These are phyloP conservation scores for Botia almorhae DNA, from an alignment of 2,797 vertebrate species.

Conservation along the genomic window DNA sequence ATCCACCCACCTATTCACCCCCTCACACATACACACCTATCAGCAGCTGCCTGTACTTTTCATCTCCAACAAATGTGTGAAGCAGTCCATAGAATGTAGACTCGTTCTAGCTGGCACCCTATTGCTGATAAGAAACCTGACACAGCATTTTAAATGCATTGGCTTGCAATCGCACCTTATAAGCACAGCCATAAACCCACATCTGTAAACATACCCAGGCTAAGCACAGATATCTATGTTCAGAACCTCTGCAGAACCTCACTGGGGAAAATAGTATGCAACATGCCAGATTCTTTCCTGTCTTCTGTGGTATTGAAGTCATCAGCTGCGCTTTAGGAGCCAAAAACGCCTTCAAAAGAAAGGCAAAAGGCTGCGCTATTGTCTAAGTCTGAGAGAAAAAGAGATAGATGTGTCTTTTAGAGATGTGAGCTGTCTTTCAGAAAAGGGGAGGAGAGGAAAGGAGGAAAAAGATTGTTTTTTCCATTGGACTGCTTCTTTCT, in stretches of 20 bases:
- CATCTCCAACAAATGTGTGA: background rate
- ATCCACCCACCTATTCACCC: background rate
- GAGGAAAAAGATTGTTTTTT: slow-evolving; percentile 8
- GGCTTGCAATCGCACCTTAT: background rate
- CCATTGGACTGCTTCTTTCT: background rate
- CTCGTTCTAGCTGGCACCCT: background rate
- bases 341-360: slow-evolving; percentile 11
- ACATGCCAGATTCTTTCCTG: slow-evolving; percentile 15
- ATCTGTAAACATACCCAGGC: slow-evolving; percentile 6
- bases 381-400: slow-evolving; percentile 30
- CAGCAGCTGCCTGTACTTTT: background rate
- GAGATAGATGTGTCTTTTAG: slow-evolving; percentile 12
- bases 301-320: slow-evolving; percentile 20
- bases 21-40: background rate
- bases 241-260: background rate
- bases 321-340: slow-evolving; percentile 21
- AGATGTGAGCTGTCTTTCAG: background rate
- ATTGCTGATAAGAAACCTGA: slow-evolving; percentile 20
- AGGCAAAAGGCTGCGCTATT: slow-evolving; percentile 9
- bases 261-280: background rate
- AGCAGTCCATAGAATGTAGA: slow-evolving; percentile 3
- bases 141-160: background rate
- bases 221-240: background rate
- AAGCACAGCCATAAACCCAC: slow-evolving; percentile 1
- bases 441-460: background rate